Base-by-base conservation (phyloP, 2,888 invertebrate genomes). In the Aphidoletes aphidimyza region DNA sequence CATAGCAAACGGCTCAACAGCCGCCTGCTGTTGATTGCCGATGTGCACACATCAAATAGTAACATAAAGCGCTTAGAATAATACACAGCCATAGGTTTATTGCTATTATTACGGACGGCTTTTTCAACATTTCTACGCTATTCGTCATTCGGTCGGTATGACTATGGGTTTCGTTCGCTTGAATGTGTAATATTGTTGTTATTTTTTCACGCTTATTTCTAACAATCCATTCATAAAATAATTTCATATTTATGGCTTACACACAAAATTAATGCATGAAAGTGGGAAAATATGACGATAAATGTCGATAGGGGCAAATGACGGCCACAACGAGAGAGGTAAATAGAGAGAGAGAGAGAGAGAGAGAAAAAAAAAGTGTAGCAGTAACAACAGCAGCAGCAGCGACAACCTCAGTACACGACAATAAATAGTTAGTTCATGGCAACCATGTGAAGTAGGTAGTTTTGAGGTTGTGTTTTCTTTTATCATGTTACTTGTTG, bases 141-240 rank as follows among this genome's bases (percentile, higher is more conserved):
- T 37, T 37, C 81, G 37, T 37, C n/a, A 81, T 81, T 37, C 37
- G 37, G n/a, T 78, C 0, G 9, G 6, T 22, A 36, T n/a, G 6
- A 36, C 0, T 81, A 1, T 11, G 37, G 22, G n/a, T 81, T 3
- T 59, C 37, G 19, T 37, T 81, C 37, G n/a, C n/a, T n/a, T 81
- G 19, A 37, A 37, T 81, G n/a, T 36, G 19, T 81, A 9, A 22
- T 81, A 37, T 81, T 37, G 36, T 81, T 81, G 81, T 36, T 81
- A 81, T 37, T 37, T 81, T 81, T 81, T 37, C 81, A 37, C 81
- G 36, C 81, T 81, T n/a, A 37, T 81, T 81, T 81, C 81, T 36
- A 81, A 81, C 81, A 81, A 81, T 81, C 81, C 81, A 81, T 81
- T 81, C 81, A 81, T 81, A 81, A 81, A 81, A 81, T 81, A 81